Base-by-base conservation (phyloP, 2,888 invertebrate species). In the Pseudococcus longispinus region DNA sequence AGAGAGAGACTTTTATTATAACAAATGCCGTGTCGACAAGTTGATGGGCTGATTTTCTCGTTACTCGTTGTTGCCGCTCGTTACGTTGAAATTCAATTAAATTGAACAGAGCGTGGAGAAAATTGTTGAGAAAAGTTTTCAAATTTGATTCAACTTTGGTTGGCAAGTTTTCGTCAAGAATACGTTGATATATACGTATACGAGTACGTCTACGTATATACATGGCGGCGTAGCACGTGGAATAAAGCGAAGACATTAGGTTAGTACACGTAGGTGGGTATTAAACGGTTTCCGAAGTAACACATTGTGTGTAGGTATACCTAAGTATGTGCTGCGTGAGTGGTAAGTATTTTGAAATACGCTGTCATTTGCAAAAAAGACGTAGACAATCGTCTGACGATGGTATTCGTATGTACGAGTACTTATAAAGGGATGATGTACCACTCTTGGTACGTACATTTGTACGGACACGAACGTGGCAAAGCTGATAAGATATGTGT, bases 71-170 rank as follows among this genome's bases (percentile, higher is more conserved):
- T 9, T 9, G 37, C 37, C 8, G 26, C 51, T 51, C n/a, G 51
- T 51, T 51, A 51, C 51, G 51, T n/a, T 51, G 26, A 65, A 65
- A 65, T 65, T 26, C 65, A 65, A 65, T 65, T 65, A 65, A 65
- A 65, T 65, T 65, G 65, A 26, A 65, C 26, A 23, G 65, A 23
- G 65, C 11, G 60, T 23, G 65, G 65, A 65, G 65, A 65, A 65
- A 65, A 65, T 65, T 65, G 26, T 23, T 26, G 65, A 65, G 65
- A 65, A 65, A 65, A 65, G 65, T 65, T 65, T 65, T 23, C 20
- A 65, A 65, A 65, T 65, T 65, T 65, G 65, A 65, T 65, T 65
- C 65, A 65, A 65, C 65, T 65, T 65, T 65, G 65, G 65, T 65
- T 26, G 65, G 23, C 23, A 26, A 65, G 65, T 65, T 65, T 51